Base-by-base conservation (phyloP, 2,113 vertebrate genomes). In the Microcebus jonahi region DNA sequence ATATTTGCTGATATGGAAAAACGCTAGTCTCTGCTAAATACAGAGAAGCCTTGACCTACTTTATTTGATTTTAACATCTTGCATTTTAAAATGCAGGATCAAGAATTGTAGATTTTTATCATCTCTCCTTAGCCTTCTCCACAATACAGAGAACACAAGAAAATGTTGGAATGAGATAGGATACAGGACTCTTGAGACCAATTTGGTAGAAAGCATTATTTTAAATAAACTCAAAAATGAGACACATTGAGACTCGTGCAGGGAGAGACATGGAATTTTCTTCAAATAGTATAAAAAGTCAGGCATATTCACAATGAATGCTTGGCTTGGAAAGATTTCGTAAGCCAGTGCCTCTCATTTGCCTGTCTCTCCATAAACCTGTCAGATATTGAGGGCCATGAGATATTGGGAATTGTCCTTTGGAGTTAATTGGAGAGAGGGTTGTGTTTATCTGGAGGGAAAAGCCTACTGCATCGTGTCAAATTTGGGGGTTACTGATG, bases 41-140 rank as follows among this genome's bases (percentile, higher is more conserved):
- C 0, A 0, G 85, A 95, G 90, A 96, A 88, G 90, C 3, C 59
- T 95, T 97, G 97, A 97, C 96, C 97, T 97, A 97, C 92, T 98
- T 98, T 98, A 84, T 94, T 96, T 98, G 92, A 96, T 97, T 96
- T 96, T 96, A 91, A 93, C 94, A 96, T 96, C 94, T 95, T 97
- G 96, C 85, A 96, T 97, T 96, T 97, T 95, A 96, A 97, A 97
- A 96, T 90, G 83, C 45, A 92, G 87, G 83, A 92, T 97, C 77
- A 97, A 97, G 88, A 63, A 94, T 70, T 95, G 88, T 88, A 96
- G 85, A 89, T 97, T 97, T 94, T 96, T 90, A 97, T 96, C 97
- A 85, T 90, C 92, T 96, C 90, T 92, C 76, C 29, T 96, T 96
- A 93, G 80, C 67, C 63, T 95, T 95, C 83, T 57, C 82, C 92